These are phyloP conservation scores for Ciona savignyi DNA, from an alignment of 23 tunicate species.

Conservation along the genomic window DNA sequence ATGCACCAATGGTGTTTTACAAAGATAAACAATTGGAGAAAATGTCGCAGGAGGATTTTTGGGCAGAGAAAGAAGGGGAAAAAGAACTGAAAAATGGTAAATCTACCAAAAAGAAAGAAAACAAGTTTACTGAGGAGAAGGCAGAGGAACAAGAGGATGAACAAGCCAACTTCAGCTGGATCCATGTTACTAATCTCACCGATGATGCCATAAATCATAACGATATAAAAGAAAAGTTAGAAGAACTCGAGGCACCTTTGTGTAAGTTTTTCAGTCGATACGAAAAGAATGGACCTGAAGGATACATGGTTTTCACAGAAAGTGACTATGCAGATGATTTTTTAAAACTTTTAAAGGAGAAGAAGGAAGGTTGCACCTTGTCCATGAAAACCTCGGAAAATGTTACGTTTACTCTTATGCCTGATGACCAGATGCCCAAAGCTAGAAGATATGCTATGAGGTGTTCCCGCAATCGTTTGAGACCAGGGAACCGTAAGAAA, in stretches of 20 bases:
- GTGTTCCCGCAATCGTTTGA: slow-evolving; percentile 12
- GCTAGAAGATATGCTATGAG: too few relatives aligned
- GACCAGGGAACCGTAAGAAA: background rate
- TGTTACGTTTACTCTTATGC: slow-evolving; percentile 30
- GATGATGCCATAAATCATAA: slow-evolving; percentile 64
- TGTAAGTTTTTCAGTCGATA: slow-evolving; percentile 51
- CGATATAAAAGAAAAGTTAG: slow-evolving; percentile 52
- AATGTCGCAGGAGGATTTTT: slow-evolving; percentile 43
- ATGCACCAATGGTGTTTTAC: slow-evolving; percentile 84
- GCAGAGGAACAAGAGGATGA: background rate
- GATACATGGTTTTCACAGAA: slow-evolving; percentile 35
- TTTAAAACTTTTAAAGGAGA: slow-evolving; percentile 20
- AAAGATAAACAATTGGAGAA: slow-evolving; percentile 65
- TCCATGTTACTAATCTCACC: slow-evolving; percentile 44
- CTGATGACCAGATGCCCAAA: slow-evolving; percentile 28
- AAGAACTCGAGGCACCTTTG: slow-evolving; percentile 26
- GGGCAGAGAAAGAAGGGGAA: slow-evolving; percentile 48
- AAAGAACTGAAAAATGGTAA: slow-evolving; percentile 6
- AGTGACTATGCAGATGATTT: slow-evolving; percentile 25
- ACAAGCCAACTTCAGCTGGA: slow-evolving; percentile 23
- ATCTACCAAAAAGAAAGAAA: slow-evolving; percentile 11
- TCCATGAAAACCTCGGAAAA: slow-evolving; percentile 17
- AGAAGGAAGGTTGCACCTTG: slow-evolving; percentile 14
- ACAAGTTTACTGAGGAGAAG: background rate
- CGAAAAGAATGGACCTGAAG: slow-evolving; percentile 56